Evolutionary conservation across 2,888 invertebrate genomes (phyloP), one percentile per base, ranked within the genome.

Genomic region (Microctonus hyperodae): DNA sequence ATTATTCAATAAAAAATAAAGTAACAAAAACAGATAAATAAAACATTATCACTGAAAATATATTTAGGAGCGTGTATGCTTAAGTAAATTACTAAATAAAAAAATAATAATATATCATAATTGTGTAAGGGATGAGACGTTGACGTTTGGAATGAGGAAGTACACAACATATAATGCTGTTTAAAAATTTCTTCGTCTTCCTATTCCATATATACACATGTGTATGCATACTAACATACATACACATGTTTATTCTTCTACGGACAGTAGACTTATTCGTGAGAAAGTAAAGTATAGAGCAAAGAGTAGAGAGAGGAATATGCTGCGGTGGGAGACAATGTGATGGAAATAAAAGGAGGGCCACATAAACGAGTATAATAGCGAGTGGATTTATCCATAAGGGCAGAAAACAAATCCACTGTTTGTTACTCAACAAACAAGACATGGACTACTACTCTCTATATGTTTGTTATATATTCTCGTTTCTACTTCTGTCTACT

Each of bases 401-500:
- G 65, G 57, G 57, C 55, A 60, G 64, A 68, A 31, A 64, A 69
- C 69, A 68, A 71, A 69, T 68, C 61, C 65, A 67, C 69, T 64
- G 69, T 69, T 70, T 69, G 70, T 67, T 67, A 65, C 51, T 63
- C 28, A 59, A 44, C 65, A 56, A 35, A 44, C 65, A 56, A 35
- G 65, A 65, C 58, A 37, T 28, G 37, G 58, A 59, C 33, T 48
- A 59, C 33, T 33, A 64, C 28, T 44, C 55, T 55, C 23, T 33
- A 25, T 37, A n/a, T n/a, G 44, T 16, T 44, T 20, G 16, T 44
- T 44, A 56, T 60, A 62, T 62, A 60, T 57, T 25, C 50, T 65
- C 44, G 55, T 69, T 69, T 62, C 65, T 55, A 65, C 64, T 61
- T 66, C 69, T 53, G 58, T 25, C 53, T 9, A 48, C 28, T n/a